phyloP scores from a whole-genome alignment of 1,140 invertebrate species.

The Heliconius congener region DNA sequence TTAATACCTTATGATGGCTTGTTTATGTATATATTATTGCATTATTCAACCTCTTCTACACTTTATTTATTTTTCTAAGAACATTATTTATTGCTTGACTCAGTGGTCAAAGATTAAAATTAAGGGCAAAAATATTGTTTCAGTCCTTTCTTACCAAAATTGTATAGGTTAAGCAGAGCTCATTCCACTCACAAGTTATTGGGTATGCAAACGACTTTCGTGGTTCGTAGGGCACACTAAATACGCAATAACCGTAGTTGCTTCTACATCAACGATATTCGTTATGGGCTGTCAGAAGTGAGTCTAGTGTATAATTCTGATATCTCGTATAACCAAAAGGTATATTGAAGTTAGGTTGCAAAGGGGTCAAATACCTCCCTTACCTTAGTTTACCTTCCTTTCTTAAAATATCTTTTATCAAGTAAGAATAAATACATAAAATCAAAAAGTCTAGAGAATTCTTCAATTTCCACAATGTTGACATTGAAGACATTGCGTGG shows the following conservation, averaged over 20 bases:
- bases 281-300: neutral
- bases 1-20: too few species aligned
- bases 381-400: neutral
- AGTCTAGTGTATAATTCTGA: neutral
- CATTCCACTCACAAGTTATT: neutral
- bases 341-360: neutral
- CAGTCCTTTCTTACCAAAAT: neutral
- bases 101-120: neutral
- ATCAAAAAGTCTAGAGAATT: too few species aligned
- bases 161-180: neutral
- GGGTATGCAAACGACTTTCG: slow-evolving; percentile 6
- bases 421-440: neutral
- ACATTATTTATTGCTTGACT: too few species aligned
- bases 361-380: neutral
- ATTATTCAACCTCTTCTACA: too few species aligned
- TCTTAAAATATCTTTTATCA: neutral
- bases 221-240: neutral
- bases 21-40: too few species aligned
- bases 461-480: too few species aligned
- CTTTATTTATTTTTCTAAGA: too few species aligned
- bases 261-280: neutral
- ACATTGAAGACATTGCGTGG: too few species aligned
- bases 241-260: neutral
- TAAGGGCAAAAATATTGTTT: neutral
- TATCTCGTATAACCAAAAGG: neutral